phyloP scores from a whole-genome alignment of 2,797 vertebrate species.

The Basileuterus tristriatus region DNA sequence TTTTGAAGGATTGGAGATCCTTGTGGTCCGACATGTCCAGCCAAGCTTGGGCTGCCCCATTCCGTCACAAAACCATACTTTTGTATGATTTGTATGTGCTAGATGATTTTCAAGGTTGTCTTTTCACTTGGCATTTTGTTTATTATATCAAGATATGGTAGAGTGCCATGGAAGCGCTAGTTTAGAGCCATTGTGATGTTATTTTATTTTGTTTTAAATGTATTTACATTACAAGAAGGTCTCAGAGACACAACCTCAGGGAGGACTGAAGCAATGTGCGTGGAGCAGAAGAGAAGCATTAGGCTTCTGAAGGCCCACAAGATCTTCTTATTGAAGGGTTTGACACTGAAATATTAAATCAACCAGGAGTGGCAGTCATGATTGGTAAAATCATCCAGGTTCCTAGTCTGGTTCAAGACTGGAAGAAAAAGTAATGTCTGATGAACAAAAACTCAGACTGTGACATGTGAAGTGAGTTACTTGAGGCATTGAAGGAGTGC shows the following conservation, averaged over 20 bases:
- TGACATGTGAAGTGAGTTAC: background rate
- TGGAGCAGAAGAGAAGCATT: background rate
- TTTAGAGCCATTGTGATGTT: background rate
- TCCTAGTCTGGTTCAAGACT: background rate
- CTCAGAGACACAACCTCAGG: background rate
- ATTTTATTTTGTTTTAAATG: background rate
- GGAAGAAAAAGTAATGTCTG: background rate
- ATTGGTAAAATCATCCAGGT: background rate
- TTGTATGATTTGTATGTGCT: background rate
- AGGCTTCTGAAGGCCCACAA: background rate
- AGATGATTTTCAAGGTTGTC: background rate
- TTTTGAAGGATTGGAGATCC: background rate
- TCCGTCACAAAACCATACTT: background rate
- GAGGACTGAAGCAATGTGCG: background rate
- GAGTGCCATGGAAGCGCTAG: background rate
- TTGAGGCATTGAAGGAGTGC: background rate
- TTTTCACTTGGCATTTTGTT: background rate
- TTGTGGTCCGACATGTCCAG: background rate
- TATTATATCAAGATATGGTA: background rate
- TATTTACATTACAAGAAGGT: background rate
- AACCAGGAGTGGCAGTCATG: background rate
- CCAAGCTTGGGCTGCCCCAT: background rate
- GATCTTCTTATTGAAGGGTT: background rate
- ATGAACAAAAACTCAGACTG: background rate
- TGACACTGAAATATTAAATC: background rate